Percentiles rank a stretch among this genome's conserved stretches.
These are phyloP conservation scores for Toxotes lorentzi DNA, from an alignment of 2,797 vertebrate species.

Conservation along the genomic window DNA sequence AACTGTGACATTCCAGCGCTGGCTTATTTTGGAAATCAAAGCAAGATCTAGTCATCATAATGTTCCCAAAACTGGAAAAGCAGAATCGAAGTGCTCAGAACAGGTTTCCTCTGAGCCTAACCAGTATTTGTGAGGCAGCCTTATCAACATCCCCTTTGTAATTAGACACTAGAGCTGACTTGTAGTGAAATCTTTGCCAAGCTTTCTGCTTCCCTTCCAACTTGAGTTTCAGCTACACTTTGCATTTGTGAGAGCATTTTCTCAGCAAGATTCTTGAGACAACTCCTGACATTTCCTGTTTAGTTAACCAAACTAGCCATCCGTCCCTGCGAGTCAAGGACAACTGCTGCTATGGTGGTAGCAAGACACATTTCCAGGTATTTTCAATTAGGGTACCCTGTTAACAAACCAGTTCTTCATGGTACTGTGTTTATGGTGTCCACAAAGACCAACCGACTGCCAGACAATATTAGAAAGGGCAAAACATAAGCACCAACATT, in stretches of 20 bases:
- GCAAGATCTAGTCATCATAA: conserved; percentile 30
- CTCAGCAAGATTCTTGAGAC: conserved; percentile 34
- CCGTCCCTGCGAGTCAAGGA: conserved; percentile 32
- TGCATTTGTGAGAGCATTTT: conserved; percentile 25
- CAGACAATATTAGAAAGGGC: conserved; percentile 47
- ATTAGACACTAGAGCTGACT: conserved; percentile 64
- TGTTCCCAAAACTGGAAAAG: conserved; percentile 33
- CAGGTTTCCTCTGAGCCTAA: conserved; percentile 30
- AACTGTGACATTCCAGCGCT: conserved; percentile 45
- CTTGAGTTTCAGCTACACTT: conserved; percentile 49
- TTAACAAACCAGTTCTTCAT: conserved; percentile 70
- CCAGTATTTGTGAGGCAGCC: conserved; percentile 44
- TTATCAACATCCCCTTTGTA: conserved; percentile 66
- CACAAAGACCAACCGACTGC: conserved; percentile 67
- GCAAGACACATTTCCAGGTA: conserved; percentile 54
- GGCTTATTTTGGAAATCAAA: conserved; percentile 58
- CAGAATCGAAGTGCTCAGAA: conserved; percentile 30
- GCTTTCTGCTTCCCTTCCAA: conserved; percentile 40
- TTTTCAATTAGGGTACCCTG: conserved; percentile 49
- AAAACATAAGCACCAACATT: conserved; percentile 58
- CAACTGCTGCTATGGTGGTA: conserved; percentile 26
- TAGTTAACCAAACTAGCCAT: conserved; percentile 38
- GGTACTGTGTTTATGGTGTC: conserved; percentile 64
- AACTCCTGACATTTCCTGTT: conserved; percentile 54
- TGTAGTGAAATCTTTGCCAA: conserved; percentile 53